Conservation (phyloP, 2,797 vertebrate species). For the Linurgus olivaceus region DNA sequence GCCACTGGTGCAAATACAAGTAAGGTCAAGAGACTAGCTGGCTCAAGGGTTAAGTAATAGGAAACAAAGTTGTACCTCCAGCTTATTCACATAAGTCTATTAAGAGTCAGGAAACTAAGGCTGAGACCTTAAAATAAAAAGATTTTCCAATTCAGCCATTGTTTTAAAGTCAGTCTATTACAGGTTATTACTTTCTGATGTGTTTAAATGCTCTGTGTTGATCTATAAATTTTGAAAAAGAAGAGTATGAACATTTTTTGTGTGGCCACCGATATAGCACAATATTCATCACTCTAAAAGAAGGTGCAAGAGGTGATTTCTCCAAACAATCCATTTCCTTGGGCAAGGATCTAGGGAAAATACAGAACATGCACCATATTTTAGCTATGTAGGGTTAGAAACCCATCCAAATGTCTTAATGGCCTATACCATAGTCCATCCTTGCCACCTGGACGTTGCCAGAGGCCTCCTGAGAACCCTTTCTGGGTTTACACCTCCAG, state of each 20-base stretch:
- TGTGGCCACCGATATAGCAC: not conserved
- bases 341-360: not conserved
- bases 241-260: not conserved
- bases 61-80: not conserved
- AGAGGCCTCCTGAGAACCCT: not conserved
- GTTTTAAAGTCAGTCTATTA: not conserved
- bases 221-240: not conserved
- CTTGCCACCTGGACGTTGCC: not conserved
- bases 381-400: not conserved
- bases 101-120: not conserved
- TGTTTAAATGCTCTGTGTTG: not conserved
- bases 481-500: not conserved
- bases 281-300: not conserved
- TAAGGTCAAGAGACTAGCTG: constrained; percentile 18
- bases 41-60: not conserved
- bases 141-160: not conserved
- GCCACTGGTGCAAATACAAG: constrained; percentile 21
- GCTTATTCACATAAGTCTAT: not conserved
- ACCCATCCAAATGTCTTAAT: not conserved
- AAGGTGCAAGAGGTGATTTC: not conserved
- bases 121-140: not conserved
- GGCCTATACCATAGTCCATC: not conserved
- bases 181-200: not conserved
- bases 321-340: not conserved
- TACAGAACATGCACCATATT: not conserved